A percentile compares a stretch with the other conserved stretches of the same genome.
Conservation (phyloP, 2,888 invertebrate genomes). For the Archips crataeganus region DNA sequence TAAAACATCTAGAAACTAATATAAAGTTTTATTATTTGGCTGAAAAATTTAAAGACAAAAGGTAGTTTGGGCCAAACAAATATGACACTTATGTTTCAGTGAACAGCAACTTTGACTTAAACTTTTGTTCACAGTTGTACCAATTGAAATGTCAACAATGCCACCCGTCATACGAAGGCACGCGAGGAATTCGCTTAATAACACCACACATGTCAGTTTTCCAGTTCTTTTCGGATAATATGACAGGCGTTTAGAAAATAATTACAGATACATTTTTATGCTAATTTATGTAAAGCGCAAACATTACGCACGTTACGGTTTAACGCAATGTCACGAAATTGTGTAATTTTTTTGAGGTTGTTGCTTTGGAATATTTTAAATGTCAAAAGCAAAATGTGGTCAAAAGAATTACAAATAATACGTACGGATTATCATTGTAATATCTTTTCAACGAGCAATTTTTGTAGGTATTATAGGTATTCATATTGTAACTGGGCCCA, state of each 20-base stretch:
- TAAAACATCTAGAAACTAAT: too few relatives aligned
- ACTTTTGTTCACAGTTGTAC: not conserved
- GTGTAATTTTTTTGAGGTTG: not conserved
- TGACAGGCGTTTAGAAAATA: not conserved
- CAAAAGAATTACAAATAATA: too few relatives aligned
- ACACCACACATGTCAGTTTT: conserved; percentile 14
- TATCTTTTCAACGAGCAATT: too few relatives aligned
- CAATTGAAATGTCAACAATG: conserved; percentile 29
- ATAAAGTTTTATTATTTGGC: too few relatives aligned
- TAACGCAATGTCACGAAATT: not conserved
- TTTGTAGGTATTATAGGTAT: too few relatives aligned
- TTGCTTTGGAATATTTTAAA: not conserved
- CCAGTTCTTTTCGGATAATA: conserved; percentile 11
- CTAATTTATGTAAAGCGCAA: conserved; percentile 19
- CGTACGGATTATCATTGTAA: too few relatives aligned
- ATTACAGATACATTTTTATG: conserved; percentile 9
- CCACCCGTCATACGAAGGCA: conserved; percentile 29
- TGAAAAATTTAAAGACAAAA: not conserved
- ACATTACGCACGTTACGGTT: not conserved
- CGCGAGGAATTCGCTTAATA: conserved; percentile 28
- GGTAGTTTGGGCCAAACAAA: not conserved
- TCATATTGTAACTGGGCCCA: too few relatives aligned
- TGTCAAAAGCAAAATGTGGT: not conserved
- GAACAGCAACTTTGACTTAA: not conserved
- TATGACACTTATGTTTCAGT: not conserved